Conservation (phyloP, 2,113 vertebrate genomes). For the Uropsilus gracilis region DNA sequence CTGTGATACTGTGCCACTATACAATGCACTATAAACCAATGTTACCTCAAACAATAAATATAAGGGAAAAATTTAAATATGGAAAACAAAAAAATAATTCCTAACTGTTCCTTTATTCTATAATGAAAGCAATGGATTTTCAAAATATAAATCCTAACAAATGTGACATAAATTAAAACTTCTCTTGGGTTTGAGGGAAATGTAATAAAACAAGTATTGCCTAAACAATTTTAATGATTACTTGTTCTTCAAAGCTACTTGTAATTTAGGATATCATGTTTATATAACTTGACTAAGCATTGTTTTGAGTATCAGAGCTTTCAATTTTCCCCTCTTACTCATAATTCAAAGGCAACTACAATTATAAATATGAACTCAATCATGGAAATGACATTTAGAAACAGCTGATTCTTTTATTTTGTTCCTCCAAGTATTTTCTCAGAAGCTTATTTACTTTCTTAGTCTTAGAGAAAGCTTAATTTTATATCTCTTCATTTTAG, state of each 20-base stretch:
- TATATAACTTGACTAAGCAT: background rate
- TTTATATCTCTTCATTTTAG: constrained; percentile 49
- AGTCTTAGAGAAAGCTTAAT: background rate
- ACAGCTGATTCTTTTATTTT: background rate
- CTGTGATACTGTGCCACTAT: too few relatives aligned
- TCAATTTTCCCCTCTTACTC: background rate
- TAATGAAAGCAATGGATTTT: background rate
- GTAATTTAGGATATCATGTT: background rate
- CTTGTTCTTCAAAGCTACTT: background rate
- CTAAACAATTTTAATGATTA: background rate
- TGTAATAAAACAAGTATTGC: background rate
- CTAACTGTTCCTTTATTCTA: background rate
- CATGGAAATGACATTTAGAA: background rate
- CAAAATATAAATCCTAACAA: background rate
- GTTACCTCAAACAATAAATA: too few relatives aligned
- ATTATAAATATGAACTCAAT: background rate
- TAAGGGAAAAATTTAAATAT: too few relatives aligned
- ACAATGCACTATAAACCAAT: too few relatives aligned
- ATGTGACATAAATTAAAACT: background rate
- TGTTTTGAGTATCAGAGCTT: background rate
- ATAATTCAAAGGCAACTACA: background rate
- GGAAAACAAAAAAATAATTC: too few relatives aligned
- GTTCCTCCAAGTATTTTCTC: background rate
- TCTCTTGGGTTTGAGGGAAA: background rate
- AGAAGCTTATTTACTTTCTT: constrained; percentile 38